Base-by-base conservation (phyloP, 2,888 invertebrate genomes). In the Acleris holmiana region DNA sequence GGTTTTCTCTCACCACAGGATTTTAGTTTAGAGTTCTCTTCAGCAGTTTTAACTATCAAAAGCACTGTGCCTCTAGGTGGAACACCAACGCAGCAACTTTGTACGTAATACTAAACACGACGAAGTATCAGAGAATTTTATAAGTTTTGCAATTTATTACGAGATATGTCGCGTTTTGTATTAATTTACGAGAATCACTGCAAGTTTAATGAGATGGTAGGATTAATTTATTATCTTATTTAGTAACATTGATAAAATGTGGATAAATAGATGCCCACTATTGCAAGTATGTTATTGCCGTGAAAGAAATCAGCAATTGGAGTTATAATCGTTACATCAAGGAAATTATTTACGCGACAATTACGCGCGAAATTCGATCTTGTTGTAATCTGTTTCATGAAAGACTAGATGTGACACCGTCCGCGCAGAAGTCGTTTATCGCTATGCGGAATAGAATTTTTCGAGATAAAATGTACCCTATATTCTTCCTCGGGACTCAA, bases 121-220 rank as follows among this genome's bases (percentile, higher is more conserved):
- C 23, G 19, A 44, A 59, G 13, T n/a, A 19, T 49, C n/a, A 48
- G 58, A 49, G 53, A 67, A 69, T 68, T 64, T 67, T 69, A 68
- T 54, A 67, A 68, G 48, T 68, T 68, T 41, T n/a, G 47, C 58
- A 65, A 69, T 73, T 67, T 72, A 70, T 69, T 67, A 68, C 62
- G 47, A 41, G 50, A 46, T 68, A 41, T 53, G 53, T 61, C 53
- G 47, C 61, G 51, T 50, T 49, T 53, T 29, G 55, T 44, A 61
- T 63, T 55, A 67, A 69, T 67, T 65, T 62, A 62, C 44, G 61
- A 58, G 49, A 46, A 29, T 53, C 57, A 51, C 49, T 55, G 61
- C 48, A 50, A 60, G 57, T 51, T 35, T 50, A 67, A 63, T 56
- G 59, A 61, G 35, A 46, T 23, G 44, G 46, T 44, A 15, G 18